Base-by-base conservation (phyloP, 1,140 invertebrate species). In the Drepana arcuata region DNA sequence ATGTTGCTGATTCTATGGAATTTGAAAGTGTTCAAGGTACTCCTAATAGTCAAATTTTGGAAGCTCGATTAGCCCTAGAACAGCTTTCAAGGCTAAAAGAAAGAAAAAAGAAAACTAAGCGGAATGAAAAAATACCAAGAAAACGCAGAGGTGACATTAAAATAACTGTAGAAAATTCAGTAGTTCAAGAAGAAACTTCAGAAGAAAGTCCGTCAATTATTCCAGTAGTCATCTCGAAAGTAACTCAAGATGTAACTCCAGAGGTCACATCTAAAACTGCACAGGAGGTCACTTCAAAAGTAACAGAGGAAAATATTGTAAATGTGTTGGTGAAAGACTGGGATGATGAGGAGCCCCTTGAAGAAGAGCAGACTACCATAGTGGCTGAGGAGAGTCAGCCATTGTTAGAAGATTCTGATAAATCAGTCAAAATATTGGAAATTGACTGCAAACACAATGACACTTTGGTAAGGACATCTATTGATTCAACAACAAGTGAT, bases 301-400 rank as follows among this genome's bases (percentile, higher is more conserved):
- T 50, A 48, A 48, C 46, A 35, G 38, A 63, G 39, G 61, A 68
- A 9, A 79, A 49, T 42, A 75, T 79, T 48, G 67, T 83, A 0
- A 75, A 69, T 60, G 61, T 41, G 21, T 48, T 80, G 26, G 75
- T 81, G 2, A 62, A 72, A 57, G 74, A 83, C 50, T 83, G 75
- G 75, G 71, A 81, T 34, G 77, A 80, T 52, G 74, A 81, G 48
- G 75, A 77, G 39, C 48, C 48, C n/a, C 9, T 18, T 24, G 59
- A 61, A 25, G 45, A 29, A 25, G 47, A 52, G 34, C 35, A 53
- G 23, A 13, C 46, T 18, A 48, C 44, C 18, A 50, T 59, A 21
- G 21, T 49, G 16, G 5, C 52, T 21, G 35, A 58, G 14, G 48
- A 65, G n/a, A 46, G 7, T 39, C 41, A 48, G 32, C 11, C n/a